Base-by-base conservation (phyloP, 2,888 invertebrate species). In the Neoaliturus tenellus region DNA sequence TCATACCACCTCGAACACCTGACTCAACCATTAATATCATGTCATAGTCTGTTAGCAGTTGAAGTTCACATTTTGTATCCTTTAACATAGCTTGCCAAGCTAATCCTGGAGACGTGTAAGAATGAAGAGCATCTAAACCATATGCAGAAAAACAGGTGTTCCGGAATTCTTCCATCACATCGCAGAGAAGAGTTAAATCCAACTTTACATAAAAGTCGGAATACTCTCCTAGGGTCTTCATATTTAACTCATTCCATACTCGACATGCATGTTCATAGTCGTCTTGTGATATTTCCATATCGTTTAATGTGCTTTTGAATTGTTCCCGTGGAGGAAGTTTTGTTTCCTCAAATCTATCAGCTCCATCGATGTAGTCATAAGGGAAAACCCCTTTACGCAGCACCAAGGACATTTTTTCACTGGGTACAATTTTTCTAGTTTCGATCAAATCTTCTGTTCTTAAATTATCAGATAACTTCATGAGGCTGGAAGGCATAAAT, bases 201-300 rank as follows among this genome's bases (percentile, higher is more conserved):
- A 71, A 33, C 67, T 84, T 83, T 12, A 85, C 41, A 51, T 84
- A 86, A 20, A 86, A 69, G 28, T 83, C 73, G 0, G 73, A 86
- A 84, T 90, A 90, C 80, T 90, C 89, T 0, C 88, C 88, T 23
- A 90, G 82, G 35, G 85, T 89, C 51, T 86, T 80, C 44, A 88
- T 88, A 0, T 88, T 58, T 78, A 90, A 90, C 25, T 48, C 82
- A 0, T 85, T 31, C 89, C 90, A 90, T 0, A 90, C 88, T 8
- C 85, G 85, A 44, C 85, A 35, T 4, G 90, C 90, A 87, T 89
- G 89, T n/a, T 85, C 51, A 85, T 90, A 90, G 78, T 89, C 88
- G 28, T 84, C 85, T 10, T 87, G 84, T 35, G 85, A 85, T 39
- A 89, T 87, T 28, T 85, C 25, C 20, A 84, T 58, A 73, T 89